Conservation (phyloP, 2,113 vertebrate genomes). For the Oostethus manadensis region DNA sequence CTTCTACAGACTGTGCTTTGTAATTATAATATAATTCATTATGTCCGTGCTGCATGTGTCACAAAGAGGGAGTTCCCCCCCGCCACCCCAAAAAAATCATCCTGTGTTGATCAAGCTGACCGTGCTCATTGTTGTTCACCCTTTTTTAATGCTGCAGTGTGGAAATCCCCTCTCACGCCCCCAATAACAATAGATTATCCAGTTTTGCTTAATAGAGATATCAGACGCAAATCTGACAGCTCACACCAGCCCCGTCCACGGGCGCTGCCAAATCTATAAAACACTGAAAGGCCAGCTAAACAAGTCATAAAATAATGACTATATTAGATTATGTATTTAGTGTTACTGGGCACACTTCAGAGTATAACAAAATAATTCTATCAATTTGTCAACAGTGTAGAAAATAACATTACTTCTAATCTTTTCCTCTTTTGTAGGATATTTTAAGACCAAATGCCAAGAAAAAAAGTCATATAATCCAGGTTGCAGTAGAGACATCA, state of each 20-base stretch:
- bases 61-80: slow-evolving; percentile 68
- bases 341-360: background rate
- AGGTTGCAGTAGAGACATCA: slow-evolving; percentile 57
- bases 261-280: slow-evolving; percentile 24
- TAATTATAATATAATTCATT: slow-evolving; percentile 85
- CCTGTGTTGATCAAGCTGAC: slow-evolving; percentile 71
- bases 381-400: background rate
- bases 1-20: slow-evolving; percentile 77
- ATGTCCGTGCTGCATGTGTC: slow-evolving; percentile 73
- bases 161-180: slow-evolving; percentile 66
- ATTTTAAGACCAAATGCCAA: slow-evolving; percentile 16
- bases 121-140: slow-evolving; percentile 68
- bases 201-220: slow-evolving; percentile 75
- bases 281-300: slow-evolving; percentile 14
- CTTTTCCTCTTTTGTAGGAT: slow-evolving; percentile 18
- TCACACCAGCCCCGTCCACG: slow-evolving; percentile 44
- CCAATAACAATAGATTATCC: slow-evolving; percentile 64
- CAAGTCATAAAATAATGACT: slow-evolving; percentile 7
- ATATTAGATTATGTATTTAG: slow-evolving; percentile 7
- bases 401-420: slow-evolving; percentile 1
- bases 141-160: slow-evolving; percentile 53
- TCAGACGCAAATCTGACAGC: slow-evolving; percentile 73
- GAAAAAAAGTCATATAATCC: slow-evolving; percentile 16
- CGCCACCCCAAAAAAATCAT: slow-evolving; percentile 58
- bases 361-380: slow-evolving; percentile 1